Evolutionary conservation across 2,113 vertebrate genomes (phyloP).

Genomic region (Apeltes quadracus): DNA sequence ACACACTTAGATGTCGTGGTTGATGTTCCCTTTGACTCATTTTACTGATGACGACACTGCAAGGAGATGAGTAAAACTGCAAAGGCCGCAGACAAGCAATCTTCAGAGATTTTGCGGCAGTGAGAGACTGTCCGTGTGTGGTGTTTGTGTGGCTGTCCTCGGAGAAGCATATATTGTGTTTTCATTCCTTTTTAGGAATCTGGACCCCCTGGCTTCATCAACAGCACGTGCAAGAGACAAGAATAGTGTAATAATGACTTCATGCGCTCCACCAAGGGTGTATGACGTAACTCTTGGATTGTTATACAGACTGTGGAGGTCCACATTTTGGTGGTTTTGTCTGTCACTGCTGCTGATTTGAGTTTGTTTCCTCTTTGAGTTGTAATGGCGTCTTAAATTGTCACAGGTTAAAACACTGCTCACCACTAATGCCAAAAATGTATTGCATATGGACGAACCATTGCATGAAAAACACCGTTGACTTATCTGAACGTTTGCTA

Average conservation of each 20-base stretch:
- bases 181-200: conserved; percentile 34
- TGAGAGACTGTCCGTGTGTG: conserved; percentile 31
- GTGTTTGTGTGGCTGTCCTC: conserved; percentile 15
- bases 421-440: too few species aligned
- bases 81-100: conserved; percentile 8
- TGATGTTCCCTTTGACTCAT: conserved; percentile 17
- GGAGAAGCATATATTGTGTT: conserved; percentile 30
- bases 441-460: too few species aligned
- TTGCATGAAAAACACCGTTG: too few species aligned
- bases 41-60: conserved; percentile 26
- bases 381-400: conserved; percentile 17
- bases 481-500: neutral
- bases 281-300: conserved; percentile 76
- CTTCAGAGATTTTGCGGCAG: conserved; percentile 15
- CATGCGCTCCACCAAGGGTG: conserved; percentile 53
- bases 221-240: conserved; percentile 46
- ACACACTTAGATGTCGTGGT: conserved; percentile 4
- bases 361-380: conserved; percentile 50
- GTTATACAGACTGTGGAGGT: conserved; percentile 54
- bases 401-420: neutral
- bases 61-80: conserved; percentile 30
- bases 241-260: conserved; percentile 52
- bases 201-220: conserved; percentile 47
- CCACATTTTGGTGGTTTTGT: conserved; percentile 40
- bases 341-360: conserved; percentile 24